Evolutionary conservation across 2,888 invertebrate species (phyloP).

Genomic region (Mythimna impura): DNA sequence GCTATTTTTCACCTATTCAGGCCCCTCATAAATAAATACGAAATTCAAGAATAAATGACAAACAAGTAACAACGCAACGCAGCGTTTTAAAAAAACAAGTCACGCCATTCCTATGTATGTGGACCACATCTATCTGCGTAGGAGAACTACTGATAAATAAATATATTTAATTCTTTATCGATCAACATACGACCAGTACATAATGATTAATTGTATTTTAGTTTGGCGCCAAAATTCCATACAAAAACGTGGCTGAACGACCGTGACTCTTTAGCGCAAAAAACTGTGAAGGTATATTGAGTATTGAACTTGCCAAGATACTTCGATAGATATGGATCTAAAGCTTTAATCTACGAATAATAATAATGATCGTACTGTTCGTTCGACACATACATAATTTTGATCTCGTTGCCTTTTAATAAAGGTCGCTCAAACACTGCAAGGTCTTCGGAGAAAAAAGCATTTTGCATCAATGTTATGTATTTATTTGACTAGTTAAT

Average conservation of each 20-base stretch:
- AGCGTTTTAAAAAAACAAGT: conserved; percentile 69
- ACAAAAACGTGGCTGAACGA: conserved; percentile 86
- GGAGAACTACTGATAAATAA: conserved; percentile 44
- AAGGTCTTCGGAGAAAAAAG: conserved; percentile 69
- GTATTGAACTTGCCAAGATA: conserved; percentile 66
- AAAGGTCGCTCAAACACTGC: conserved; percentile 67
- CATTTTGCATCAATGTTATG: conserved; percentile 57
- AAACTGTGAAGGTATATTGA: conserved; percentile 69
- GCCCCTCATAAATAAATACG: conserved; percentile 80
- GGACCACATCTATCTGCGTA: conserved; percentile 60
- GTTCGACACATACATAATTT: conserved; percentile 48
- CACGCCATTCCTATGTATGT: conserved; percentile 62
- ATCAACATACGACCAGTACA: conserved; percentile 45
- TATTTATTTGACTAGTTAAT: conserved; percentile 73
- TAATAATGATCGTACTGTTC: conserved; percentile 49
- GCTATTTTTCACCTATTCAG: conserved; percentile 74
- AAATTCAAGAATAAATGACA: conserved; percentile 73
- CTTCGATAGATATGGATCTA: conserved; percentile 49
- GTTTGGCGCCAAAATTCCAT: conserved; percentile 88
- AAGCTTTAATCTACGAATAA: conserved; percentile 47
- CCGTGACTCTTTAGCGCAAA: conserved; percentile 83
- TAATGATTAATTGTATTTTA: conserved; percentile 76
- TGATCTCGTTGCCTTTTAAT: conserved; percentile 67
- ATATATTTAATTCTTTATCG: conserved; percentile 54
- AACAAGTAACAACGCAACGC: conserved; percentile 65